Base-by-base conservation (phyloP, 35 echinoderm and acorn worm genomes). In the Diadema setosum region DNA sequence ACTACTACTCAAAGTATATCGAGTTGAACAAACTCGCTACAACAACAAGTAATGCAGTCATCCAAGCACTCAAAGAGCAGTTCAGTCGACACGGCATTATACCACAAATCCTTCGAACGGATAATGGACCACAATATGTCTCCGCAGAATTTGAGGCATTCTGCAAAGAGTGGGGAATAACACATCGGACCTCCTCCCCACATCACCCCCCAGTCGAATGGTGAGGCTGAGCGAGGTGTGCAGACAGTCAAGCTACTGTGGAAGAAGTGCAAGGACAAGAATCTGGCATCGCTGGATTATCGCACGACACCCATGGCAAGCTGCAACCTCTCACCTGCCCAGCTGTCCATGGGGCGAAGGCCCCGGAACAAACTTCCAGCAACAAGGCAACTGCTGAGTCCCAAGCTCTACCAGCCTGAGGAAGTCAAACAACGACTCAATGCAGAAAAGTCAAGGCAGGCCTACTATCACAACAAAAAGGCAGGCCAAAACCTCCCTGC, bases 201-300 rank as follows among this genome's bases (percentile, higher is more conserved):
- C 75, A 39, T 1, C 55, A 64, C n/a, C 40, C 85, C 75, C 45
- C 86, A 84, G 48, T 46, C 64, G 6, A 90, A 87, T 49, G 42
- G 91, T 85, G 65, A 89, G 80, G 64, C 75, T 42, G 82, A 88
- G n/a, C 14, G 90, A 69, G 89, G 81, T 0, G 89, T 92, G 1
- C 85, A 91, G 42, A 96, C 89, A 31, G 86, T 96, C 0, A 92
- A 96, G 57, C 12, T 39, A 4, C 60, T 93, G 11, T 93, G 82
- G 85, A 89, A 48, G 45, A 97, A 90, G 46, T 64, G 69, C 39
- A 23, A 63, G 1, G 94, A 88, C 70, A 95, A 75, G 65, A 25
- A 91, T 70, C 81, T 95, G 12, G 90, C 94, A 16, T 46, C 92
- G 3, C 81, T 96, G 31, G 81, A 96, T 43, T 96, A 92, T n/a